Evolutionary conservation across 2,113 vertebrate genomes (phyloP), one percentile per base, ranked within the genome.

Genomic region (Struthidea cinerea): DNA sequence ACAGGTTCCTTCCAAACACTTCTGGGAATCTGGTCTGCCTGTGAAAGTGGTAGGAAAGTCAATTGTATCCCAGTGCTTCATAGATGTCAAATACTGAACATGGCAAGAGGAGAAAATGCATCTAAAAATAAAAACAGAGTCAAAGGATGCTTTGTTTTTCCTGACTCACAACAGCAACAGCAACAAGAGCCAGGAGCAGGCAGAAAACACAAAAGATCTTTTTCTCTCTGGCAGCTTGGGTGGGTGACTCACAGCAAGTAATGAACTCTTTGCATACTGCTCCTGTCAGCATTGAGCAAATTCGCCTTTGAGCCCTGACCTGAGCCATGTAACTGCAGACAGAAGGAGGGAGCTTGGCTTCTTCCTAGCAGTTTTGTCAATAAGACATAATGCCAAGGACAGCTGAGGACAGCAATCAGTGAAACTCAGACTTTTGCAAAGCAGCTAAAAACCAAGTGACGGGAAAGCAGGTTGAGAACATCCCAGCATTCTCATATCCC

Each of bases 71-170:
- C 71, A n/a, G 21, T 20, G 39, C 27, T 84, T 93, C 74, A 67
- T 17, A 59, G 59, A 80, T 41, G 24, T 44, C 85, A 91, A 88
- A 89, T 57, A 59, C n/a, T 71, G 47, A 80, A 59, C 37, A 70
- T 77, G 26, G 35, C n/a, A 76, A 94, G 60, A 90, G 35, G 56
- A 93, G 60, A 53, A 93, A 95, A 94, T n/a, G 16, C 24, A 63
- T 55, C 83, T 84, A 70, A 94, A 94, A 95, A 94, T 93, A 95
- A 95, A 94, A 93, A 68, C 17, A 57, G 33, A 86, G 60, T 93
- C 73, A 93, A 92, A 89, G 68, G 37, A 83, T 68, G 75, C 52
- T 70, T 91, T 95, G 83, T 97, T 94, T 94, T 93, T 83, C 63
- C 75, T 89, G 69, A 78, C 75, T 84, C 47, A 63, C 68, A 91